Evolutionary conservation across 2,888 invertebrate species (phyloP).

Genomic region (Sympetrum striolatum): DNA sequence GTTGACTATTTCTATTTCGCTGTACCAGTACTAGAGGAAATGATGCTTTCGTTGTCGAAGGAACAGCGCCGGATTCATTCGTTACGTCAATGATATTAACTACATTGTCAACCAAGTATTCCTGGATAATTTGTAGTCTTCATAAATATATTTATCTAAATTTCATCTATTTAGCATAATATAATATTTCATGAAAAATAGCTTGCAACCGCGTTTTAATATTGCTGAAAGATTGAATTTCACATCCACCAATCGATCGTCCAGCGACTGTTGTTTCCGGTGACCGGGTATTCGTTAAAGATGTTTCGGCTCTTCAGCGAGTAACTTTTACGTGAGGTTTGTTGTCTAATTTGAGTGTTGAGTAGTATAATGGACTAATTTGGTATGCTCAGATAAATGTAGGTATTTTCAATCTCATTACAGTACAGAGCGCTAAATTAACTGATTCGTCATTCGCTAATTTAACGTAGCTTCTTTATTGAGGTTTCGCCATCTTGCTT

Average conservation of each 20-base stretch:
- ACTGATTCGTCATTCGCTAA: no score
- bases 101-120: not conserved
- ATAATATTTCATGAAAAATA: no score
- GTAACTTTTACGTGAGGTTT: not conserved
- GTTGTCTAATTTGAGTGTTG: not conserved
- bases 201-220: no score
- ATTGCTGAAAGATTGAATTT: not conserved
- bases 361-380: not conserved
- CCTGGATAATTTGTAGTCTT: not conserved
- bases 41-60: constrained; percentile 39
- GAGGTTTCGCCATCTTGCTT: constrained; percentile 15
- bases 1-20: not conserved
- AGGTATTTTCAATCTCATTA: no score
- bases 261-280: not conserved
- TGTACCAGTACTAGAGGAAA: not conserved
- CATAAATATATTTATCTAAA: not conserved
- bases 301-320: not conserved
- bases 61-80: not conserved
- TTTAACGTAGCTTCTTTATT: not conserved
- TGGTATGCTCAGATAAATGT: no score
- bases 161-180: no score
- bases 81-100: constrained; percentile 1
- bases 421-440: no score
- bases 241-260: not conserved
- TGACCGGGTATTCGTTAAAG: not conserved